These are phyloP conservation scores for Syrista parreyssii DNA, from an alignment of 2,888 invertebrate species.

Conservation along the genomic window DNA sequence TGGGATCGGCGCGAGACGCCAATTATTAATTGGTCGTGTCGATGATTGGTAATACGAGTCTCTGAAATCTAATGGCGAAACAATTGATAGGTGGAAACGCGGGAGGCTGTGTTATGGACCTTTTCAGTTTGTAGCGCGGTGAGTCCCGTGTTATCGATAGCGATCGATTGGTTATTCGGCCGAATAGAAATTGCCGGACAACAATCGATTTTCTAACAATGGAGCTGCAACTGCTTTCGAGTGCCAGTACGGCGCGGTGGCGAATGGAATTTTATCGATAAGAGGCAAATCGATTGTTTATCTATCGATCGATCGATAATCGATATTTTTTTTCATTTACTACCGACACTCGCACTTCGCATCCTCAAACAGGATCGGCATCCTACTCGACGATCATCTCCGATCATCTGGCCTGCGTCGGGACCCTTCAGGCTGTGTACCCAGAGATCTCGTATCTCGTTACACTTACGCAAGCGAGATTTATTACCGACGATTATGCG, in stretches of 20 bases:
- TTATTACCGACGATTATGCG: constrained; percentile 63
- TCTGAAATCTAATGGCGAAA: neutral
- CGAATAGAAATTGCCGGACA: neutral
- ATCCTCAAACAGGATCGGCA: no score
- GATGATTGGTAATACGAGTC: neutral
- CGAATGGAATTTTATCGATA: neutral
- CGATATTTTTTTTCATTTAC: neutral
- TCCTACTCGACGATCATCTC: neutral
- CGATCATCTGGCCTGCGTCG: neutral
- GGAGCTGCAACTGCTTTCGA: neutral
- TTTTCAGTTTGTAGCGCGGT: neutral
- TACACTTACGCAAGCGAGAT: constrained; percentile 67
- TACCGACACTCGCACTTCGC: no score
- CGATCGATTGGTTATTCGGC: neutral
- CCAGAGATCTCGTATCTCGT: constrained; percentile 65
- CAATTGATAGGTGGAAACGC: neutral
- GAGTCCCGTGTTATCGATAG: neutral
- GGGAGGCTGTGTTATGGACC: neutral
- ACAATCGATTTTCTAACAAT: neutral
- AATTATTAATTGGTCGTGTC: neutral
- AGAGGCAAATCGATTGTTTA: neutral
- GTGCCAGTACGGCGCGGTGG: neutral
- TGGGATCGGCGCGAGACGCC: neutral
- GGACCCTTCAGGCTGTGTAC: constrained; percentile 57
- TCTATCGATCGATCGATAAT: neutral